Percentiles rank a stretch among this genome's conserved stretches.
Conservation (phyloP, 2,888 invertebrate genomes). For the Autographa gamma region DNA sequence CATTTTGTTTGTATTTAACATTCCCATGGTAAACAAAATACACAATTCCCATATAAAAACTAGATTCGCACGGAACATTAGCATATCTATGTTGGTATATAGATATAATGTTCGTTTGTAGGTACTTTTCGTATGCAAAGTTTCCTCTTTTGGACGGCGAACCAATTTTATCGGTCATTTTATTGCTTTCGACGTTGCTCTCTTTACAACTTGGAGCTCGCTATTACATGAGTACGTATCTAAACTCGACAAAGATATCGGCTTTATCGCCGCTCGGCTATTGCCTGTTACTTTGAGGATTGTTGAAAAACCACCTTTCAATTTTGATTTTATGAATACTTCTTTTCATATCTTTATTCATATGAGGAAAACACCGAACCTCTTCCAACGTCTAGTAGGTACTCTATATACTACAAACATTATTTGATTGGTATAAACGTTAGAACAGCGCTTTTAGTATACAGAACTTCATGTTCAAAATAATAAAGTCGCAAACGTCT, state of each 20-base stretch:
- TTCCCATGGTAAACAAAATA: slow-evolving; percentile 40
- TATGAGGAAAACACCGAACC: background rate
- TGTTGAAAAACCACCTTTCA: slow-evolving; percentile 33
- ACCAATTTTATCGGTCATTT: slow-evolving; percentile 65
- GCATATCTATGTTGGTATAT: slow-evolving; percentile 46
- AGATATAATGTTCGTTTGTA: slow-evolving; percentile 51
- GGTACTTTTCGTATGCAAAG: slow-evolving; percentile 62
- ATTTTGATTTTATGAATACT: slow-evolving; percentile 26
- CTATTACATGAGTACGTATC: slow-evolving; percentile 60
- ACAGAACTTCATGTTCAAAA: no score
- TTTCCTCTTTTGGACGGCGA: slow-evolving; percentile 61
- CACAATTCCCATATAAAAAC: slow-evolving; percentile 30
- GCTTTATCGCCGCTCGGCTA: slow-evolving; percentile 53
- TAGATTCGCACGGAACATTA: slow-evolving; percentile 46
- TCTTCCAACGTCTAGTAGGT: background rate
- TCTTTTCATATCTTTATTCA: background rate
- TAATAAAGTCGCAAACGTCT: no score
- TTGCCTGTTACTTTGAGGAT: slow-evolving; percentile 43
- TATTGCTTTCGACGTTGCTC: slow-evolving; percentile 62
- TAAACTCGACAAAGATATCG: slow-evolving; percentile 59
- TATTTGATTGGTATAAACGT: background rate
- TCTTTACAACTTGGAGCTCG: slow-evolving; percentile 57
- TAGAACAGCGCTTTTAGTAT: background rate
- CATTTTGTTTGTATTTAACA: slow-evolving; percentile 21
- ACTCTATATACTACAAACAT: background rate